Evolutionary conservation across 2,888 invertebrate genomes (phyloP), one percentile per base, ranked within the genome.

Genomic region (Macaria liturata): DNA sequence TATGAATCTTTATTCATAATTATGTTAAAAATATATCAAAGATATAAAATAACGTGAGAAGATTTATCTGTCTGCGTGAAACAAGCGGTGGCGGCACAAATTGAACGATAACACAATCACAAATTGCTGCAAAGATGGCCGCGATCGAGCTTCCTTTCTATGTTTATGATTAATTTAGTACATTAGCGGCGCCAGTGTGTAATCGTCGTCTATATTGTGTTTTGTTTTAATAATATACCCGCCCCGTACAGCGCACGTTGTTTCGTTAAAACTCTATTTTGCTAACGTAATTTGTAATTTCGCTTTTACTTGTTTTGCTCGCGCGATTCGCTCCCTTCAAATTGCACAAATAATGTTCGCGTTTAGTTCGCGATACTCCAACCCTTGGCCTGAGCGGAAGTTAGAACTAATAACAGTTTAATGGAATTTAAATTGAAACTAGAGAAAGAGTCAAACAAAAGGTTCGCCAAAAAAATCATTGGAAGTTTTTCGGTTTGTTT

Each of bases 321-420:
- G 50, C 50, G 54, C 52, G 39, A 52, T 46, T 45, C 37, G 37
- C 34, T 52, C 30, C 46, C 48, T 51, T 31, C 48, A 56, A 60
- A 56, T 56, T 60, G 51, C 44, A 32, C 54, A 44, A 59, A 59
- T 54, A 48, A 37, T 37, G 74, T 79, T 78, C 78, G 74, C 75
- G 78, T 75, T 75, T 78, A 82, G 82, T 84, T 83, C 81, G 81
- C 80, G 37, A 45, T 34, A 54, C 7, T 4, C 34, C 34, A 37
- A 61, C 53, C 55, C 32, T 37, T 44, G 46, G 49, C 9, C 9
- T 9, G 32, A 4, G 9, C 53, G 9, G 30, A 57, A 52, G 31
- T 34, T 44, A 44, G 47, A 47, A 48, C 44, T 48, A 8, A 43
- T 37, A 37, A 37, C 34, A 37, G 34, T 37, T 37, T 2, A 37